These are phyloP conservation scores for human (Homo sapiens) DNA, from an alignment of 2,113 vertebrate genomes.

Conservation along the genomic window GRCh38 chr11:13674501-13675000, in stretches of 20 bases:
- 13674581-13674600: neutral
- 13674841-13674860: neutral
- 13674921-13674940: constrained; percentile 19
- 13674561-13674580: constrained; percentile 19
- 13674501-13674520: neutral
- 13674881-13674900: neutral
- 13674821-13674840: neutral
- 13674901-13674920: neutral
- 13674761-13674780: constrained; percentile 10
- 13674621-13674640: constrained; percentile 49
- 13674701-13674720: constrained; percentile 32
- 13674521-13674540: constrained; percentile 8
- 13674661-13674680: constrained; percentile 28
- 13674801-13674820: constrained; percentile 18
- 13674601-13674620: constrained; percentile 48
- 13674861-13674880: neutral
- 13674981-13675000: neutral
- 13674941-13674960: neutral
- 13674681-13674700: constrained; percentile 32
- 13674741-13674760: neutral
- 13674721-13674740: constrained; percentile 26
- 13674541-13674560: constrained; percentile 20
- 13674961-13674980: neutral
- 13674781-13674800: neutral
- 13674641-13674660: neutral